Conservation (phyloP, 2,797 vertebrate genomes). For the Pangasius macronema region DNA sequence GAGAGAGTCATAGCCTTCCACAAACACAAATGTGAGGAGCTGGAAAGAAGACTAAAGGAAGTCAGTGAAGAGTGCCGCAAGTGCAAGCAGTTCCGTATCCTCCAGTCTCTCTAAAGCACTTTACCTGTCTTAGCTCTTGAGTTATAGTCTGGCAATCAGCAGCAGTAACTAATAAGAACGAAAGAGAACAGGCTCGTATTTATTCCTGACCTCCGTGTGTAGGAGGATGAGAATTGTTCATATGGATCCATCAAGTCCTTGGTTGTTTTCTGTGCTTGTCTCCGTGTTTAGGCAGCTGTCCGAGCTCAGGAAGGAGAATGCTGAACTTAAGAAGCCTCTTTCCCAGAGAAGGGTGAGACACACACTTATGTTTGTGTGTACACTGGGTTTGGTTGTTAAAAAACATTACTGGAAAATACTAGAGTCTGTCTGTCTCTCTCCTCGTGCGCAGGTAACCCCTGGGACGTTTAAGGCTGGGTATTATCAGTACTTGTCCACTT, state of each 20-base stretch:
- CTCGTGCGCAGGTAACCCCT: constrained; percentile 67
- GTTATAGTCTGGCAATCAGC: background rate
- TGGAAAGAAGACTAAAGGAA: constrained; percentile 77
- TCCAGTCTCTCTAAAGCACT: background rate
- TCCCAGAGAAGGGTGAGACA: constrained; percentile 79
- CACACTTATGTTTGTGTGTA: background rate
- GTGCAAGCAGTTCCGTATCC: constrained; percentile 46
- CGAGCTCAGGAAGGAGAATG: constrained; percentile 76
- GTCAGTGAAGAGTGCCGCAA: constrained; percentile 71
- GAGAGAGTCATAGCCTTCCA: constrained; percentile 76
- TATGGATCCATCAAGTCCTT: background rate
- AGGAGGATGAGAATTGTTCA: background rate
- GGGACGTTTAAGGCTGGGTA: constrained; percentile 70
- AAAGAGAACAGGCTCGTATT: background rate
- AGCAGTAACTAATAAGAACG: background rate
- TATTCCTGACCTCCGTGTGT: background rate
- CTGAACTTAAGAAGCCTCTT: constrained; percentile 82
- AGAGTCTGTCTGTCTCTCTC: constrained; percentile 23
- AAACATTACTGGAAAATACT: background rate
- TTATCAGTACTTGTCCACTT: background rate
- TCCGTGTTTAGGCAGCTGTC: constrained; percentile 74
- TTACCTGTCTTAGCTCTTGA: background rate
- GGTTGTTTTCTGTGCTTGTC: constrained; percentile 12
- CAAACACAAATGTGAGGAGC: constrained; percentile 73
- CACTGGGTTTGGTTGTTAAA: background rate